Evolutionary conservation across 2,113 vertebrate species (phyloP), one percentile per base, ranked within the genome.

Genomic region (Macrotis lagotis): DNA sequence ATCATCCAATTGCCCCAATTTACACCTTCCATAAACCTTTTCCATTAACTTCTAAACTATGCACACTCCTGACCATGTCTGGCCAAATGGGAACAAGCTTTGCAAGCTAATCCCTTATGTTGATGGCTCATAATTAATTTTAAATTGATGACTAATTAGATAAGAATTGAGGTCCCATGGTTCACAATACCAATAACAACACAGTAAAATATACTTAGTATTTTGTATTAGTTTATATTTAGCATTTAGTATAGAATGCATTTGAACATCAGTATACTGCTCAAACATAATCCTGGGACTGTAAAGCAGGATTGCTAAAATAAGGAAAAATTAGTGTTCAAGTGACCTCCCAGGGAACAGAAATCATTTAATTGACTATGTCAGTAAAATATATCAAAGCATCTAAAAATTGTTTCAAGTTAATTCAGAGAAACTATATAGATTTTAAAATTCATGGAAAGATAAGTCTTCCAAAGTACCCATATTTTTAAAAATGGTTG

Each of bases 121-220:
- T 92, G 66, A 24, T 83, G 92, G 83, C 3, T 94, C 90, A n/a
- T 16, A 1, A 16, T 94, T 90, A 90, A 48, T 52, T 95, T 93
- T 94, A 94, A 66, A 49, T 92, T 91, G 91, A 92, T 94, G 83
- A 83, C 92, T 37, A 91, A 11, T 37, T 8, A 91, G 49, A 93
- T 19, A 92, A 4, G 55, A 47, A 51, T n/a, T 74, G 28, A 31
- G 12, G 51, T 1, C 48, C 26, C 83, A 9, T 89, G 24, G 74
- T 95, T 25, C 2, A 55, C 31, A 66, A 44, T 22, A 74, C 28
- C 55, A 59, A 26, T 59, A 59, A 59, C 9, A 59, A 31, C 28
- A 59, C 9, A 59, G 31, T 59, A 59, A 59, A 59, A 59, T 59
- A 11, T 31, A 59, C 12, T 59, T 31, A 11, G 28, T 12, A 59